These are phyloP conservation scores for Petrolisthes manimaculis DNA, from an alignment of 2,888 invertebrate species.

Conservation along the genomic window DNA sequence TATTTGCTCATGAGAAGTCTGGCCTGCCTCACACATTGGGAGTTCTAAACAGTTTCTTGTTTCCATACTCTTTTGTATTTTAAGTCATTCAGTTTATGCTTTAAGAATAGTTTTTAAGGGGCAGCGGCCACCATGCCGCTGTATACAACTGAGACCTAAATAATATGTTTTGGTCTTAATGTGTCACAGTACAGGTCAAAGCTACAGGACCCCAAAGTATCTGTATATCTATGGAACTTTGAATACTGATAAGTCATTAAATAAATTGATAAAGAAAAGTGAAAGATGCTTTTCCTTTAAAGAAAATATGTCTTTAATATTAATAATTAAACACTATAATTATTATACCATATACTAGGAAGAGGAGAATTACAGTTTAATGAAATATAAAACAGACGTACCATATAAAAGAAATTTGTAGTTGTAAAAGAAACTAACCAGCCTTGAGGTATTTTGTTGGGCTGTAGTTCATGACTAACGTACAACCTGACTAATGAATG, in stretches of 20 bases:
- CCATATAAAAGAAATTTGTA: slow-evolving; percentile 18
- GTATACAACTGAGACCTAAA: slow-evolving; percentile 41
- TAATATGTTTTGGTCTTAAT: slow-evolving; percentile 35
- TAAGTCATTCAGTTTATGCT: slow-evolving; percentile 57
- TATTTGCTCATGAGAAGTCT: slow-evolving; percentile 17
- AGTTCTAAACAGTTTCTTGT: slow-evolving; percentile 38
- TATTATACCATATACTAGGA: background rate
- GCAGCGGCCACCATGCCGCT: slow-evolving; percentile 44
- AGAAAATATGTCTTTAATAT: slow-evolving; percentile 16
- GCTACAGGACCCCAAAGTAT: slow-evolving; percentile 62
- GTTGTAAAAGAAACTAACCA: slow-evolving; percentile 50
- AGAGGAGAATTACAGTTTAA: slow-evolving; percentile 31
- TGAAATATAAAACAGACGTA: slow-evolving; percentile 26
- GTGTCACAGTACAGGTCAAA: slow-evolving; percentile 59
- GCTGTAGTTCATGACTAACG: slow-evolving; percentile 61
- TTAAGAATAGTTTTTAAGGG: slow-evolving; percentile 59
- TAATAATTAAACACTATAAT: background rate
- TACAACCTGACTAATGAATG: slow-evolving; percentile 55
- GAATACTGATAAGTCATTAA: slow-evolving; percentile 47
- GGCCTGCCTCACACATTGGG: slow-evolving; percentile 46
- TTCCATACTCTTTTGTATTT: slow-evolving; percentile 54
- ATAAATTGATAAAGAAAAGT: slow-evolving; percentile 61
- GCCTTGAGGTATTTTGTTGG: slow-evolving; percentile 54
- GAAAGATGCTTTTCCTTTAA: slow-evolving; percentile 57
- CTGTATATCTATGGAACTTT: slow-evolving; percentile 60